Conservation (phyloP, 2,797 vertebrate genomes). For the Gambelia wislizenii region DNA sequence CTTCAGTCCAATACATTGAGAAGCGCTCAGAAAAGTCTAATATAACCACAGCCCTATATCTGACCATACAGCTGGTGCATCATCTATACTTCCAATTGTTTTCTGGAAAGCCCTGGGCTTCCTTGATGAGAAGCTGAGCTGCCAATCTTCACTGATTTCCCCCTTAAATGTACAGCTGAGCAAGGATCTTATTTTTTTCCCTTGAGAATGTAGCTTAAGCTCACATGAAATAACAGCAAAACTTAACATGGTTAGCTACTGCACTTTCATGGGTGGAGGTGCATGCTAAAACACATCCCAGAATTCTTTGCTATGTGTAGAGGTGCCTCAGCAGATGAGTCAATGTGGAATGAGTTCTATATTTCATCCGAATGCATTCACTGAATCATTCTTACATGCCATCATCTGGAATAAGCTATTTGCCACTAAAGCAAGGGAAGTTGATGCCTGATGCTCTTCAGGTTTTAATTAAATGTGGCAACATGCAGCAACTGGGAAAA, state of each 20-base stretch:
- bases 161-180: too few species aligned
- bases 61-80: neutral
- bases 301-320: neutral
- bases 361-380: neutral
- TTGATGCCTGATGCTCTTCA: neutral
- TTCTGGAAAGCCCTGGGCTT: neutral
- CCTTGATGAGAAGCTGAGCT: too few species aligned
- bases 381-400: neutral
- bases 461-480: neutral
- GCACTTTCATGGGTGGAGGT: too few species aligned
- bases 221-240: neutral
- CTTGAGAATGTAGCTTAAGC: neutral
- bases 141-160: neutral
- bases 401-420: neutral
- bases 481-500: neutral
- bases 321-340: neutral
- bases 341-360: neutral
- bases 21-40: neutral
- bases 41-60: neutral
- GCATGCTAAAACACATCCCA: neutral
- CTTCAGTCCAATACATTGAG: neutral
- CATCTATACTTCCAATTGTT: too few species aligned
- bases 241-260: neutral
- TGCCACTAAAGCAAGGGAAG: neutral
- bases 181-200: neutral